Base-by-base conservation (phyloP, 2,113 vertebrate species). In the Spheniscus mendiculus region DNA sequence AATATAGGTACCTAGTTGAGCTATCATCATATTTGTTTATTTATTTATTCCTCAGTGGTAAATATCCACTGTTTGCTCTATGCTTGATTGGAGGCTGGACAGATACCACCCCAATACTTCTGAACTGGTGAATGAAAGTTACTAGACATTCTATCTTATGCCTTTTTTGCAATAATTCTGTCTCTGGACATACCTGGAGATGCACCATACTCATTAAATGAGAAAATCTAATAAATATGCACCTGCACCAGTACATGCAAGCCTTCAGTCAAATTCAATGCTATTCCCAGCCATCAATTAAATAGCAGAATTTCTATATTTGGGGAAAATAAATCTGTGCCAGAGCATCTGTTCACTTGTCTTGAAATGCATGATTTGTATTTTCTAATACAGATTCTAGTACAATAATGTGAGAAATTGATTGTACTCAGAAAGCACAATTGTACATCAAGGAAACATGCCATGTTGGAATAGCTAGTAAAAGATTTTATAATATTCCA, bases 271-370 rank as follows among this genome's bases (percentile, higher is more conserved):
- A 93, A 83, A 87, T 89, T 38, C 40, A 44, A 78, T 93, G 47
- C 25, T 87, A 55, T 83, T 83, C 63, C 8, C 7, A 38, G 12
- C 2, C 40, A 74, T 79, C 91, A 84, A 92, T 81, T 91, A 92
- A 92, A 55, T 15, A 82, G 49, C 15, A 89, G 38, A 90, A 66
- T 83, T 95, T 90, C 50, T 83, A 36, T 89, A 42, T 76, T 76
- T 67, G 44, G 16, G n/a, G 74, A 4, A 4, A 76, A 86, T 89
- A 66, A 21, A 13, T 58, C 47, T 52, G 19, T 81, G 72, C 94
- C 86, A 95, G 36, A 86, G 25, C 92, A 97, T 81, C 92, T 95
- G 89, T 74, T 92, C 83, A 36, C 27, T 92, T 87, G 61, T 61
- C 34, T 89, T 89, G 49, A 92, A 95, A 90, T 61, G 8, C 36